Percentiles rank a stretch among this genome's conserved stretches.
Conservation (phyloP, 1,140 invertebrate species). For the Pseudoatta argentina region DNA sequence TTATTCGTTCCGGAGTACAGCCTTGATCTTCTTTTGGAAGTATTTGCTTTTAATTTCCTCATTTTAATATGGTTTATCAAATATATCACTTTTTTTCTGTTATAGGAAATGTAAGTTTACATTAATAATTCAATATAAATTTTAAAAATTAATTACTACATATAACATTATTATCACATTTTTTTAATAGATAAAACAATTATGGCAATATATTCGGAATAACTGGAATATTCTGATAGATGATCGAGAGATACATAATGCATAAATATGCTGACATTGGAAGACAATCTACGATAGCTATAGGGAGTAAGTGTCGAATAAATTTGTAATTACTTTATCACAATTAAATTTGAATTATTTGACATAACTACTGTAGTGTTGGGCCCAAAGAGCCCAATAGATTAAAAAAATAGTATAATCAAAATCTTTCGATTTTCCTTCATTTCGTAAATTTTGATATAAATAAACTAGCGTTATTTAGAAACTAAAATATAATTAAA, state of each 20-base stretch:
- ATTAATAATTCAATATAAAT: not conserved
- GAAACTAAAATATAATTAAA: not conserved
- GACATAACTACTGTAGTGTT: not conserved
- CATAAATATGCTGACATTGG: not conserved
- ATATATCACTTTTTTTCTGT: conserved; percentile 2
- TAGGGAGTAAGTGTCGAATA: conserved; percentile 17
- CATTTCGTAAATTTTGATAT: not conserved
- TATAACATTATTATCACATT: not conserved
- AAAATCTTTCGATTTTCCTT: not conserved
- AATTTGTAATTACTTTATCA: not conserved
- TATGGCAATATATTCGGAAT: not conserved
- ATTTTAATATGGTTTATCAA: not conserved
- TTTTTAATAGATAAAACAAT: conserved; percentile 34
- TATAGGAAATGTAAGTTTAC: conserved; percentile 18
- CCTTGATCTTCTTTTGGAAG: not conserved
- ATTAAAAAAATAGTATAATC: not conserved
- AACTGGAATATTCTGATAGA: conserved; percentile 5
- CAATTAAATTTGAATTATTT: not conserved
- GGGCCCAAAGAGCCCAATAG: not conserved
- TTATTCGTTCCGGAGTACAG: not conserved
- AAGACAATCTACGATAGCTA: not conserved
- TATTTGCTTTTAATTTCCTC: not conserved
- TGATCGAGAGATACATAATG: conserved; percentile 6
- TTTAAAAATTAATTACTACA: not conserved
- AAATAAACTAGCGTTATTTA: not conserved